Percentiles rank a stretch among this genome's conserved stretches.
These are phyloP conservation scores for Rhinoptilus africanus DNA, from an alignment of 2,113 vertebrate genomes.

Conservation along the genomic window DNA sequence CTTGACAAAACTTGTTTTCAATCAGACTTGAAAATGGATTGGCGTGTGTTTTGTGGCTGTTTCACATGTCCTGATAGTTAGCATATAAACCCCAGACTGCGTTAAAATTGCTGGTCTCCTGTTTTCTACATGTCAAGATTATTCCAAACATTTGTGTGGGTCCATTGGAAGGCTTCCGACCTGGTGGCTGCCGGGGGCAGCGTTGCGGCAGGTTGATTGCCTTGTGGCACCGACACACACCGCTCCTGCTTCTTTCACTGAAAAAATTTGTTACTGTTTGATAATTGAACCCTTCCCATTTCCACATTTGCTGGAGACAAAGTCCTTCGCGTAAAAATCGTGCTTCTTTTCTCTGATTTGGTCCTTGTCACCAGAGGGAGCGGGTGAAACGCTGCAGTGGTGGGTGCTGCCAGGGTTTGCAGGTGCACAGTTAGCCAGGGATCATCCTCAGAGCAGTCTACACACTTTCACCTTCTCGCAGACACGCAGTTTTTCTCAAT, in stretches of 20 bases:
- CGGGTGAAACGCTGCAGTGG: neutral
- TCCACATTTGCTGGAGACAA: neutral
- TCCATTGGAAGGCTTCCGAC: neutral
- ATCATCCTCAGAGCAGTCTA: neutral
- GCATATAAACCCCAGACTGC: neutral
- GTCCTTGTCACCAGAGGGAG: neutral
- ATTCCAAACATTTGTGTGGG: neutral
- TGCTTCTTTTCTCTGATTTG: neutral
- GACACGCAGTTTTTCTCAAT: neutral
- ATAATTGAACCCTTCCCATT: neutral
- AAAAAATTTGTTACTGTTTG: neutral
- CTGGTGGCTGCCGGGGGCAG: neutral
- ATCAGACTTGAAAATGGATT: neutral
- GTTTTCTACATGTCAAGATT: neutral
- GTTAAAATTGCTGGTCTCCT: neutral
- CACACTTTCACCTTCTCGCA: neutral
- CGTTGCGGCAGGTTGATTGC: neutral
- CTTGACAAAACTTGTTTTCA: neutral
- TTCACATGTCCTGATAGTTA: neutral
- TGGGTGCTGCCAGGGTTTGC: neutral
- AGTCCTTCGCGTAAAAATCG: neutral
- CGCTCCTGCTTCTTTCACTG: neutral
- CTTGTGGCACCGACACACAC: fast-evolving
- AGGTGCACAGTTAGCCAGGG: neutral
- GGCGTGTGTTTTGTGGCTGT: neutral